Conservation (phyloP, 2,888 invertebrate species). For the Agrotis ipsilon region DNA sequence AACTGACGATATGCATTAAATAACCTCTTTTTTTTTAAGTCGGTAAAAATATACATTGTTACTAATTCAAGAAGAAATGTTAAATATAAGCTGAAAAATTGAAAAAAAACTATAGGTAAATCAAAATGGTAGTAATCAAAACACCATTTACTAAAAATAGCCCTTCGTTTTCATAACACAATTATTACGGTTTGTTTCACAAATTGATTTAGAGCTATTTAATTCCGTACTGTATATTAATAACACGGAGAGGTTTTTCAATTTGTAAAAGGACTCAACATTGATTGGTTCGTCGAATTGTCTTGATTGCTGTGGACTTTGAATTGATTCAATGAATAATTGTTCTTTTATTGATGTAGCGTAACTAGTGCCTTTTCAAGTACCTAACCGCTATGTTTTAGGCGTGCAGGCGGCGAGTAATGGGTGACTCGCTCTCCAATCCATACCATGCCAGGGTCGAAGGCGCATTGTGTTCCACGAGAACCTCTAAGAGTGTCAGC, state of each 20-base stretch:
- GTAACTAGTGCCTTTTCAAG: background rate
- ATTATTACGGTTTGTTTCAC: conserved; percentile 26
- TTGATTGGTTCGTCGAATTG: conserved; percentile 40
- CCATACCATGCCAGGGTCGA: too few species aligned
- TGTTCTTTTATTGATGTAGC: background rate
- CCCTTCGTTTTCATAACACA: conserved; percentile 1
- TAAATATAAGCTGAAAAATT: background rate
- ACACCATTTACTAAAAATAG: background rate
- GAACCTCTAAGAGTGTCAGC: too few species aligned
- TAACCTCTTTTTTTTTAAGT: too few species aligned
- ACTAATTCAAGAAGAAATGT: background rate
- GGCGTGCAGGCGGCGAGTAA: background rate
- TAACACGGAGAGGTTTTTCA: conserved; percentile 36
- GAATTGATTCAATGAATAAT: conserved; percentile 20
- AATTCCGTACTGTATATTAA: conserved; percentile 28
- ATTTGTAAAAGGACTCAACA: conserved; percentile 33
- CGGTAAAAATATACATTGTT: too few species aligned
- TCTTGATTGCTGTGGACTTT: conserved; percentile 26
- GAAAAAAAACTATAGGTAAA: background rate
- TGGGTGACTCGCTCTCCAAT: too few species aligned
- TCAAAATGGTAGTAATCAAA: background rate
- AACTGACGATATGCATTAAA: too few species aligned
- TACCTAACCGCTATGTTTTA: background rate
- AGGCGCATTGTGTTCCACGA: too few species aligned
- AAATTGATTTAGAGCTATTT: conserved; percentile 26